These are phyloP conservation scores for Xenentodon cancila DNA, from an alignment of 2,797 vertebrate genomes.

Conservation along the genomic window DNA sequence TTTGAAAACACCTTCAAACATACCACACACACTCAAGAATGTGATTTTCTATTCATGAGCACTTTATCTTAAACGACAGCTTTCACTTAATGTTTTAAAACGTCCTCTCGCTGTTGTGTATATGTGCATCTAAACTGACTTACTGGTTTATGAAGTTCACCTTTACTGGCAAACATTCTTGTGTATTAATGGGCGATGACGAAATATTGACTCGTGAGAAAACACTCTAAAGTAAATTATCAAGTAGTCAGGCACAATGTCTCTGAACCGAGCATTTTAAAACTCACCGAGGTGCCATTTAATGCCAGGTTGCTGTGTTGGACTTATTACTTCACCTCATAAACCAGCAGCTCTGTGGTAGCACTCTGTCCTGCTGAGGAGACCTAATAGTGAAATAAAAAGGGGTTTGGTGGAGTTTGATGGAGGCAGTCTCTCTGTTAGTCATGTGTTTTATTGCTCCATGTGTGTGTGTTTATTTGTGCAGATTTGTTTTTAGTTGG, in stretches of 20 bases:
- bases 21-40: conserved; percentile 22
- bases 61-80: conserved; percentile 38
- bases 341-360: too few species aligned
- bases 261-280: background rate
- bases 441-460: conserved; percentile 39
- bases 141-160: conserved; percentile 9
- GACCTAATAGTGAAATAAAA: conserved; percentile 9
- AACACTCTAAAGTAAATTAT: background rate
- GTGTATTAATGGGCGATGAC: background rate
- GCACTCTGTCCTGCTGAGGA: background rate
- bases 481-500: conserved; percentile 41
- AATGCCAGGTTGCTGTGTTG: background rate
- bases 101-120: conserved; percentile 1
- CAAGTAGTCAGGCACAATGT: background rate
- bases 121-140: background rate
- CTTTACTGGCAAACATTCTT: background rate
- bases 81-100: conserved; percentile 22
- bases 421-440: conserved; percentile 5
- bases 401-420: background rate
- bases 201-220: background rate
- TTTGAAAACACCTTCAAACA: conserved; percentile 42
- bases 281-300: background rate
- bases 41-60: conserved; percentile 37
- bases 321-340: too few species aligned
- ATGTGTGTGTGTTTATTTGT: conserved; percentile 8